These are phyloP conservation scores for Drosophila mimetica DNA, from an alignment of 2,888 invertebrate species.

Conservation along the genomic window DNA sequence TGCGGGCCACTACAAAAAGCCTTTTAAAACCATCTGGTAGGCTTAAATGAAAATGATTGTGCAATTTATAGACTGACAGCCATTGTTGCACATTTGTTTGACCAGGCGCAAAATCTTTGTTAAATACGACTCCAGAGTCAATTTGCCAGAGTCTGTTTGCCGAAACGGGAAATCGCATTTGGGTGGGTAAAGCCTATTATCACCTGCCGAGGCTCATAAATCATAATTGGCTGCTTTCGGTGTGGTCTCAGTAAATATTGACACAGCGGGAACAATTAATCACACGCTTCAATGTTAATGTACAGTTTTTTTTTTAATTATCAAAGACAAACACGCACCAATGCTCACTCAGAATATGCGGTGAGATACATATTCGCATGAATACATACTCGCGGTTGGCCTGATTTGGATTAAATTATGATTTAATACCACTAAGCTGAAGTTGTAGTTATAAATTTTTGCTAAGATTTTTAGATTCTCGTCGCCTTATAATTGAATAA, in stretches of 20 bases:
- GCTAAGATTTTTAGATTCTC: too few species aligned
- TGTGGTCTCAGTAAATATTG: constrained; percentile 55
- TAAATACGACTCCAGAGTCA: constrained; percentile 60
- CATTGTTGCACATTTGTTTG: constrained; percentile 36
- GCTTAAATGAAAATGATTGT: constrained; percentile 22
- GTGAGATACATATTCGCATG: not conserved
- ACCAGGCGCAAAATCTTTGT: constrained; percentile 36
- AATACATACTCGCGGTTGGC: too few species aligned
- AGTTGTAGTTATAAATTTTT: too few species aligned
- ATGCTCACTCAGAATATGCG: not conserved
- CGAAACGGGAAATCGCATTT: constrained; percentile 21
- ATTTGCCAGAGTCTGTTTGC: constrained; percentile 42
- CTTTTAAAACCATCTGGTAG: constrained; percentile 6
- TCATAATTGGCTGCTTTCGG: constrained; percentile 55
- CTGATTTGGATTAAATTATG: too few species aligned
- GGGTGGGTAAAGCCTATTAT: constrained; percentile 17
- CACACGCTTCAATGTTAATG: constrained; percentile 35
- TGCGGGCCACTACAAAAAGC: not conserved
- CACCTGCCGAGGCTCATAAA: constrained; percentile 51
- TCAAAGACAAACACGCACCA: constrained; percentile 32
- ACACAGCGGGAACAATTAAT: constrained; percentile 55
- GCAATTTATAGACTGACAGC: constrained; percentile 8
- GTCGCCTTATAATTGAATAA: too few species aligned
- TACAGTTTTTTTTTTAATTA: constrained; percentile 34
- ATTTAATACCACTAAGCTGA: too few species aligned